These are phyloP conservation scores for Macropis europaea DNA, from an alignment of 2,888 invertebrate genomes.

Conservation along the genomic window DNA sequence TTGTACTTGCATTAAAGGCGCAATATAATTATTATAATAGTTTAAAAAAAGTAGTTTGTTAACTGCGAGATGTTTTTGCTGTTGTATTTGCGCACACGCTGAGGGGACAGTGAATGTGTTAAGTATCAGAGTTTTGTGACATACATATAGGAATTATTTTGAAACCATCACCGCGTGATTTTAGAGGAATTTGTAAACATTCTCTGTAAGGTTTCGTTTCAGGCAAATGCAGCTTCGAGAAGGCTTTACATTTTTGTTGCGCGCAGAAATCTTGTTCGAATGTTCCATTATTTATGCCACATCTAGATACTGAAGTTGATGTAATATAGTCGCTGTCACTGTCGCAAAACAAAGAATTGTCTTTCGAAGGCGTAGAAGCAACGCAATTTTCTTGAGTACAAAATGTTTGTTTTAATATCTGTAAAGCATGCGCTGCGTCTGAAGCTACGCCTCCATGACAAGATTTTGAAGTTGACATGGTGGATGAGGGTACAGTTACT, in stretches of 20 bases:
- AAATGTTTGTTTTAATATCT: constrained; percentile 61
- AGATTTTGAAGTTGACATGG: neutral
- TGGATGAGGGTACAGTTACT: neutral
- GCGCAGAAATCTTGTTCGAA: neutral
- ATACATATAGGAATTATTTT: constrained; percentile 23
- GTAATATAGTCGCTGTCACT: neutral
- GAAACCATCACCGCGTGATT: constrained; percentile 24
- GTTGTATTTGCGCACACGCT: no score
- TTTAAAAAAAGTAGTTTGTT: no score
- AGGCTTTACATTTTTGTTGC: neutral
- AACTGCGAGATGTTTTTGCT: no score
- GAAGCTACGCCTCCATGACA: constrained; percentile 4
- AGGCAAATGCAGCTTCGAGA: constrained; percentile 8
- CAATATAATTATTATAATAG: no score
- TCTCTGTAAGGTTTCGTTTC: neutral
- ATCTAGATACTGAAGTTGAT: neutral
- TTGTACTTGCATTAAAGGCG: no score
- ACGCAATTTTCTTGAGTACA: constrained; percentile 48
- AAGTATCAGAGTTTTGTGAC: constrained; percentile 7
- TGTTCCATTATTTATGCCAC: neutral
- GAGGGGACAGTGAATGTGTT: no score
- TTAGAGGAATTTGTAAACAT: neutral
- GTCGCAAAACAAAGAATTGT: neutral
- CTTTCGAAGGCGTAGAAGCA: neutral
- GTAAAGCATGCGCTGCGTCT: constrained; percentile 44